Conservation (phyloP, 2,797 vertebrate species). For the Sebastes hubbsi region DNA sequence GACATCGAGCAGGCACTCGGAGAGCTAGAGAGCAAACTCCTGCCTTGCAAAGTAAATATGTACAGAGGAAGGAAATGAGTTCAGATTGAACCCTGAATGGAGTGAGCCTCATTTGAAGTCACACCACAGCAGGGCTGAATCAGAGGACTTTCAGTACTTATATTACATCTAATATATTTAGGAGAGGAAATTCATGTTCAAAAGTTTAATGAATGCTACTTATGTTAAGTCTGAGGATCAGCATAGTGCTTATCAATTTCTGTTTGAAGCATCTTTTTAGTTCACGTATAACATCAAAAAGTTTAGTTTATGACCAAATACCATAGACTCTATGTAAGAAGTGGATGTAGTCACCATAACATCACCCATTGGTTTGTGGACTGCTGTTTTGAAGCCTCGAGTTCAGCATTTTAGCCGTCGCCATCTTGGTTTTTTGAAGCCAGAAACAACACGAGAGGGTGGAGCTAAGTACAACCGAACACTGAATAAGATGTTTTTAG, state of each 20-base stretch:
- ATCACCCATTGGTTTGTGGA: too few species aligned
- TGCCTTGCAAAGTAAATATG: conserved; percentile 4
- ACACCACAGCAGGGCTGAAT: not conserved
- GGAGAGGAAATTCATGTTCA: not conserved
- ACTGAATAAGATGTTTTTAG: too few species aligned
- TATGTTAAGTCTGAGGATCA: not conserved
- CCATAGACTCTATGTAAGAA: not conserved
- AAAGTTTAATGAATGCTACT: not conserved
- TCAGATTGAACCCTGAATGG: not conserved
- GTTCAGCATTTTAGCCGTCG: too few species aligned
- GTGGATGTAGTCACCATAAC: fast-evolving
- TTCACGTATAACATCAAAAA: not conserved
- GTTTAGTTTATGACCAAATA: not conserved
- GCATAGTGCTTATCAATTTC: not conserved
- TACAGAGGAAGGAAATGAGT: conserved; percentile 9
- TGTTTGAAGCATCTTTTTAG: not conserved
- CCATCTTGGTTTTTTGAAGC: too few species aligned
- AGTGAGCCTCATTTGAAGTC: conserved; percentile 2
- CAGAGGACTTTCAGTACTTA: not conserved
- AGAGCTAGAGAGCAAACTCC: not conserved
- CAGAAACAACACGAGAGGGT: too few species aligned
- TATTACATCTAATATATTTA: not conserved
- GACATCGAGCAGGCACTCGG: not conserved
- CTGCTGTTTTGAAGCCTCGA: too few species aligned
- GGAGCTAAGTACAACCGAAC: too few species aligned